Evolutionary conservation across 2,113 vertebrate genomes (phyloP), one percentile per base, ranked within the genome.

Genomic region (Butorides virescens): DNA sequence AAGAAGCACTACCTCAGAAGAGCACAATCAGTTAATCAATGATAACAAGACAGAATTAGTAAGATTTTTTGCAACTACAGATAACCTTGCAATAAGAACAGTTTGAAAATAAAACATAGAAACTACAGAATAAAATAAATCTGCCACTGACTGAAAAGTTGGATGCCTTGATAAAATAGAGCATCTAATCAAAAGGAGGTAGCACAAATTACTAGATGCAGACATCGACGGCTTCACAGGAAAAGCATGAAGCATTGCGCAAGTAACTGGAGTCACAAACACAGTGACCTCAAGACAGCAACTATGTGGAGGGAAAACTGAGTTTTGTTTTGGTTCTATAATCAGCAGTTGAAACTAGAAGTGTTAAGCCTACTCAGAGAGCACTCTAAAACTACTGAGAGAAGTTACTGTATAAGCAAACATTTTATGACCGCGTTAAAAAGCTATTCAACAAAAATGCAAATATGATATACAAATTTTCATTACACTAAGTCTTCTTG

Each of bases 191-290:
- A 46, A 82, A 72, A 58, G 30, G 34, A 58, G 47, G 59, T 15
- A 66, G 42, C 42, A 68, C 37, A 58, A 75, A 32, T 36, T 55
- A 66, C 7, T 21, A 75, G 44, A 39, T 42, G 49, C 11, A 70
- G 34, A 37, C n/a, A 32, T 9, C 1, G 2, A 11, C 0, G 0
- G 49, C 50, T 72, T 67, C 59, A 36, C n/a, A 58, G 18, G 23
- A 18, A 66, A 90, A 67, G 42, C 25, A 29, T 2, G 16, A 86
- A 67, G 53, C 36, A 25, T 7, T 39, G 25, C 2, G 1, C 47
- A 50, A 42, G n/a, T 55, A 71, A 55, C 46, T 26, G n/a, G 13
- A 68, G 39, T 59, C 30, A 76, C 34, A 63, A 26, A 20, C 15
- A 66, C 23, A 50, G 21, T 4, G 9, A 81, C n/a, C n/a, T 44